Evolutionary conservation across 2,888 invertebrate species (phyloP).

Genomic region (Brachylomia viminalis): DNA sequence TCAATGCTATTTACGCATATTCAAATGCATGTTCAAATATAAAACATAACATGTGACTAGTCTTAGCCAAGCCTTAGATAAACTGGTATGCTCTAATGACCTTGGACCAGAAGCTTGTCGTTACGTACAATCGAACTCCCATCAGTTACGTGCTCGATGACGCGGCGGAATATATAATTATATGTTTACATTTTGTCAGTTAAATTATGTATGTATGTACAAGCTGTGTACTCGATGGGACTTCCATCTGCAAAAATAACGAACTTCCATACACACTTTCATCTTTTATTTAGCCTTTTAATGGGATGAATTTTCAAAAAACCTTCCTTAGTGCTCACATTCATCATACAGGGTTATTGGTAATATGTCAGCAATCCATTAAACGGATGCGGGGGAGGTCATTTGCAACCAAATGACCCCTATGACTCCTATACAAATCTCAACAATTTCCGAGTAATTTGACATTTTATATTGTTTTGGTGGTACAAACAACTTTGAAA

Average conservation of each 20-base stretch:
- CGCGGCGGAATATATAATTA: slow-evolving; percentile 17
- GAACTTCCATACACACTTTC: not conserved
- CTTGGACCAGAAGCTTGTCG: slow-evolving; percentile 42
- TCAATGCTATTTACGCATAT: too few relatives aligned
- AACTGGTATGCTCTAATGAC: slow-evolving; percentile 14
- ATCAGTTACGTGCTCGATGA: slow-evolving; percentile 34
- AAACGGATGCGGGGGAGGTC: too few relatives aligned
- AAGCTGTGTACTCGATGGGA: not conserved
- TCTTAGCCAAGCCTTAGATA: slow-evolving; percentile 20
- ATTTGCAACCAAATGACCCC: too few relatives aligned
- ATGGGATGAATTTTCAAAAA: not conserved
- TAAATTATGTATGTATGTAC: too few relatives aligned
- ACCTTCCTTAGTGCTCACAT: not conserved
- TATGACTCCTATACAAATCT: too few relatives aligned
- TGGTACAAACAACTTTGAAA: too few relatives aligned
- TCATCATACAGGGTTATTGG: too few relatives aligned
- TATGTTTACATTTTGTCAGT: too few relatives aligned
- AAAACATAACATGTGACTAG: not conserved
- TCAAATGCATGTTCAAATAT: not conserved
- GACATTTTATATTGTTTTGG: too few relatives aligned
- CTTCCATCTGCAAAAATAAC: not conserved
- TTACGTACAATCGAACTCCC: slow-evolving; percentile 34
- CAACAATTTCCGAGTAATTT: too few relatives aligned
- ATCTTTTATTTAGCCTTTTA: not conserved
- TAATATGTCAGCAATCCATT: too few relatives aligned